A percentile compares a stretch with the other conserved stretches of the same genome.
These are phyloP conservation scores for Megaceryle alcyon DNA, from an alignment of 2,797 vertebrate genomes.

Conservation along the genomic window DNA sequence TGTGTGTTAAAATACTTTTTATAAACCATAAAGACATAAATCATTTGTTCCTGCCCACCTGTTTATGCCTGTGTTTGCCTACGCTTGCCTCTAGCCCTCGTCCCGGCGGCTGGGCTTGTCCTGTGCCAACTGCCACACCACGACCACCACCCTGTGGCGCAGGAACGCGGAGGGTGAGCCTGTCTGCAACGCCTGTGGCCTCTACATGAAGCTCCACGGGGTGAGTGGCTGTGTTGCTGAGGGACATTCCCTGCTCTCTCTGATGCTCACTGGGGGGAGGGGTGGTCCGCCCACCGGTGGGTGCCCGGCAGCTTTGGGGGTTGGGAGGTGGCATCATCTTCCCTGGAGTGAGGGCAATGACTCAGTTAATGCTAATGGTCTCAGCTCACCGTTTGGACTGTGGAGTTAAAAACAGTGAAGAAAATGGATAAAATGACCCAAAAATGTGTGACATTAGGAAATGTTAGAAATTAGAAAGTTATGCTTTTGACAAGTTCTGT, in stretches of 20 bases:
- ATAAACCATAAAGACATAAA: not conserved
- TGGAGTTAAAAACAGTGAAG: rapidly evolving
- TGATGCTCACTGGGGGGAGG: not conserved
- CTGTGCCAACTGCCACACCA: conserved; percentile 98
- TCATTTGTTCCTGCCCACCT: not conserved
- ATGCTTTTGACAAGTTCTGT: not conserved
- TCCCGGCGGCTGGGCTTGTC: conserved; percentile 94
- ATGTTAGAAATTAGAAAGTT: not conserved
- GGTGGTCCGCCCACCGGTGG: rapidly evolving
- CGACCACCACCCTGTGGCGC: conserved; percentile 97
- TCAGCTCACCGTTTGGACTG: rapidly evolving
- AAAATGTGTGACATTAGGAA: not conserved
- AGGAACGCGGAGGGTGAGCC: conserved; percentile 97
- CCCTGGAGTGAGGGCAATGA: not conserved
- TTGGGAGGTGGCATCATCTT: not conserved
- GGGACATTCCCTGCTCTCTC: not conserved
- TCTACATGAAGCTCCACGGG: conserved; percentile 98
- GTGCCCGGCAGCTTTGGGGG: rapidly evolving
- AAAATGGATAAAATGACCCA: not conserved
- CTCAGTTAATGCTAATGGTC: not conserved
- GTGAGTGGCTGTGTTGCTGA: conserved; percentile 69
- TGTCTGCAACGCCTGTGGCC: conserved; percentile 97
- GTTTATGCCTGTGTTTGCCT: not conserved
- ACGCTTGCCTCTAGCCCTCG: conserved; percentile 84
- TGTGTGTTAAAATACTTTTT: not conserved